Evolutionary conservation across 2,797 vertebrate genomes (phyloP), one percentile per base, ranked within the genome.

Genomic region (Scyliorhinus canicula): DNA sequence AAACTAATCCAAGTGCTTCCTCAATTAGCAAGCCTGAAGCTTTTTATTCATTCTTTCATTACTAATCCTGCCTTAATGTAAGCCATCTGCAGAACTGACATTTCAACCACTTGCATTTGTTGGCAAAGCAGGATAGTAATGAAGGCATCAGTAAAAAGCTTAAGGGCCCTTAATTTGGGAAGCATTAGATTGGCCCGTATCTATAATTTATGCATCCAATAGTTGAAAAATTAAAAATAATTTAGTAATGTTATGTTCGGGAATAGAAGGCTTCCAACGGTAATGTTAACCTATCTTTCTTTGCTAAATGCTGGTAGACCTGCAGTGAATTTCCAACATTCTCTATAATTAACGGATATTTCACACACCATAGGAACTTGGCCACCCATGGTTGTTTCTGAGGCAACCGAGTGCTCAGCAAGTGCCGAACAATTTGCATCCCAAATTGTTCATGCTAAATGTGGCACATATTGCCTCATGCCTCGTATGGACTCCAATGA

Each of bases 151-250:
- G 12, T n/a, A 31, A 55, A 31, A 63, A 90, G 55, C 44, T 40
- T 91, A n/a, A 90, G 16, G 31, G 86, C 31, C 31, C 21, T 91
- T 91, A 63, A 65, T 91, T 91, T 91, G 88, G n/a, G 57, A 63
- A 91, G 19, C 57, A 65, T 2, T 24, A 9, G 60, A 63, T 86
- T 60, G 14, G 9, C 28, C 24, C n/a, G 65, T 63, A 91, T 40
- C 88, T 65, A 91, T 44, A 65, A 65, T 40, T 86, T 86, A 55
- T 86, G 50, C 26, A 86, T 63, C 0, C 8, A 91, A 65, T 21
- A 9, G 88, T 65, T 65, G 35, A 44, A 44, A 60, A 7, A 19
- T 91, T 21, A 63, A 65, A 63, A 65, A 26, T 91, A 26, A 91
- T 91, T 65, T 65, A 91, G 24, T 91, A 63, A 91, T 91, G 26